Evolutionary conservation across 2,797 vertebrate genomes (phyloP).

Genomic region (Malacoraja senta): DNA sequence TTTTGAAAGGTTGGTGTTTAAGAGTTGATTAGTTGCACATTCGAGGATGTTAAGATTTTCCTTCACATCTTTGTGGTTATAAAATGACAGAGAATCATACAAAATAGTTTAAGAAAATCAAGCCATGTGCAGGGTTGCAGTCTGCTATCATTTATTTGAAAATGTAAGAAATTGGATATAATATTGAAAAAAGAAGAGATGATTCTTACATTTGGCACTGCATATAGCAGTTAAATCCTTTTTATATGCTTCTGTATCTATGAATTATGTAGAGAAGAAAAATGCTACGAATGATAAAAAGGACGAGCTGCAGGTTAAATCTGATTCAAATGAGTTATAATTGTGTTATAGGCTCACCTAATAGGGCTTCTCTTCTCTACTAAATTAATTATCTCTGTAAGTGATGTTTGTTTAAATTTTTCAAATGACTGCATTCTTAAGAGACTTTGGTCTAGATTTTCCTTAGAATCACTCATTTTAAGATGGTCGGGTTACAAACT

Average conservation of each 20-base stretch:
- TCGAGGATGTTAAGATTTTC: neutral
- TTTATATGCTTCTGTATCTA: neutral
- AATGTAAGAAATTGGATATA: neutral
- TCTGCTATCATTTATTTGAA: neutral
- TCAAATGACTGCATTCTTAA: constrained; percentile 30
- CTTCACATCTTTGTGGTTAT: neutral
- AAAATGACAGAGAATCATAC: neutral
- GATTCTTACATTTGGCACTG: neutral
- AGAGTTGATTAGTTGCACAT: neutral
- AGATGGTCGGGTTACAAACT: neutral
- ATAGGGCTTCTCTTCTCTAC: neutral
- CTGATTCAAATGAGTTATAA: constrained; percentile 32
- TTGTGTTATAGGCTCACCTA: constrained; percentile 11
- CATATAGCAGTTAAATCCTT: neutral
- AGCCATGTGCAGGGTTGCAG: neutral
- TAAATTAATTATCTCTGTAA: constrained; percentile 35
- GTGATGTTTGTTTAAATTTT: constrained; percentile 30
- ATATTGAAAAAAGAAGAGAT: neutral
- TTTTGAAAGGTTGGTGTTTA: constrained; percentile 1
- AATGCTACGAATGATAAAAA: constrained; percentile 1
- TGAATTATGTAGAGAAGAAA: constrained; percentile 31
- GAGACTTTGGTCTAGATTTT: neutral
- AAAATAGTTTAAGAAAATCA: neutral
- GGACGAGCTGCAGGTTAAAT: constrained; percentile 14
- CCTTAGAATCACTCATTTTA: neutral